Evolutionary conservation across 2,888 invertebrate genomes (phyloP), one percentile per base, ranked within the genome.

Genomic region (Spodoptera exigua): DNA sequence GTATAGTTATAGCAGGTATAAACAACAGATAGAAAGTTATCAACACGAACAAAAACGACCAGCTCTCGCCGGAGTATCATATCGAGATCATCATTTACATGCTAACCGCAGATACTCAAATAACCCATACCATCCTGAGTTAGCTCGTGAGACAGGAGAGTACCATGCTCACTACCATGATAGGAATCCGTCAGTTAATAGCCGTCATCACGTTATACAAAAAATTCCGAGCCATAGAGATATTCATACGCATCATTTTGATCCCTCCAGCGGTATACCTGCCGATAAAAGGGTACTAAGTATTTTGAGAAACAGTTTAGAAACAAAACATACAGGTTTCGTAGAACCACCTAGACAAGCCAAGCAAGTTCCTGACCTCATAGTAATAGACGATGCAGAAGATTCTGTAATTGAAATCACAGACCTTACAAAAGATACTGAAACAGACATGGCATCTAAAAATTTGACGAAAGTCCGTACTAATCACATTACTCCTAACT

Each of bases 261-360:
- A 90, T 54, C 68, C 84, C 36, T 85, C 88, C 45, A 89, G 83
- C 62, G 91, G 92, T 40, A 88, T 93, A 21, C 96, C 95, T 35
- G 96, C 95, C n/a, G 96, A 96, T 82, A 96, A 96, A 83, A 94
- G 95, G 66, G 96, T 97, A n/a, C 89, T 97, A 63, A 96, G 96
- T 80, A 95, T 97, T 79, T 87, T 97, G 52, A 93, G 97, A 79
- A 96, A 96, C 76, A 97, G 96, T 85, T 91, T 97, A 77, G 97
- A 97, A 89, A 96, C 95, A 47, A 96, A 93, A 78, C 92, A 93
- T 79, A 87, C 95, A 61, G 94, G 92, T 41, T 93, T 91, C 55
- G 89, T 91, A 58, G 96, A 96, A 75, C 92, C 95, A 17, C 85
- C 93, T 61, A 95, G 94, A 80, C 90, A 93, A 74, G 81, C 89